These are phyloP conservation scores for Thripadectes ignobilis DNA, from an alignment of 2,797 vertebrate genomes.

Conservation along the genomic window DNA sequence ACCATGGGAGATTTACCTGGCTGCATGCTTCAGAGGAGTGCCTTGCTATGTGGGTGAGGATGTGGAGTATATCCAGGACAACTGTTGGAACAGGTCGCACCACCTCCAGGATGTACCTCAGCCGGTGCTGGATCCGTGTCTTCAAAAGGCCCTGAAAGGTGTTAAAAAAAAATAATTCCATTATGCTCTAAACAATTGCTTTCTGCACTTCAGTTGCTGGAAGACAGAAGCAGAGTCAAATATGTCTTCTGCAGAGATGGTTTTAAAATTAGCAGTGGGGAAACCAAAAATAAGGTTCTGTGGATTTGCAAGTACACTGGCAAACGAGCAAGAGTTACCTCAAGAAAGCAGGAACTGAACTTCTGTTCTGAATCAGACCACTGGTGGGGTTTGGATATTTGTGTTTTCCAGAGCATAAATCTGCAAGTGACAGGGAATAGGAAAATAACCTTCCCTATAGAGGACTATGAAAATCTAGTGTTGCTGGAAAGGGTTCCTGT, in stretches of 20 bases:
- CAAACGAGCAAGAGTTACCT: neutral
- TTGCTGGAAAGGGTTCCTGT: neutral
- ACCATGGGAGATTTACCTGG: constrained; percentile 74
- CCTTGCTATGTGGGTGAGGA: constrained; percentile 88
- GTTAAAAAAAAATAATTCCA: neutral
- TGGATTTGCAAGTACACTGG: neutral
- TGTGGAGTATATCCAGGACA: constrained; percentile 87
- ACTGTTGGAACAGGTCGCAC: constrained; percentile 84
- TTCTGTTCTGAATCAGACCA: neutral
- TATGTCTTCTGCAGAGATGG: neutral
- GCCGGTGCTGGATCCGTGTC: constrained; percentile 89
- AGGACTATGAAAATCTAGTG: neutral
- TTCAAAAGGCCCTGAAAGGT: constrained; percentile 88
- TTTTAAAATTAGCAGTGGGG: neutral
- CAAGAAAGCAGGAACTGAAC: neutral
- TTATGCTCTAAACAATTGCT: neutral
- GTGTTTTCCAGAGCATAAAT: neutral
- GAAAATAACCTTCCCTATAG: neutral
- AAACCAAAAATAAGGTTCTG: neutral
- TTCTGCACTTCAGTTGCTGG: neutral
- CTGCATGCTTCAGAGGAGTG: constrained; percentile 87
- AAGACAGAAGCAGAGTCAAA: neutral
- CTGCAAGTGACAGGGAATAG: neutral
- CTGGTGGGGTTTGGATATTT: neutral
- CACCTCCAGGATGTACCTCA: constrained; percentile 94